Evolutionary conservation across 2,797 vertebrate species (phyloP), one percentile per base, ranked within the genome.

Genomic region (Eupleurogrammus muticus): DNA sequence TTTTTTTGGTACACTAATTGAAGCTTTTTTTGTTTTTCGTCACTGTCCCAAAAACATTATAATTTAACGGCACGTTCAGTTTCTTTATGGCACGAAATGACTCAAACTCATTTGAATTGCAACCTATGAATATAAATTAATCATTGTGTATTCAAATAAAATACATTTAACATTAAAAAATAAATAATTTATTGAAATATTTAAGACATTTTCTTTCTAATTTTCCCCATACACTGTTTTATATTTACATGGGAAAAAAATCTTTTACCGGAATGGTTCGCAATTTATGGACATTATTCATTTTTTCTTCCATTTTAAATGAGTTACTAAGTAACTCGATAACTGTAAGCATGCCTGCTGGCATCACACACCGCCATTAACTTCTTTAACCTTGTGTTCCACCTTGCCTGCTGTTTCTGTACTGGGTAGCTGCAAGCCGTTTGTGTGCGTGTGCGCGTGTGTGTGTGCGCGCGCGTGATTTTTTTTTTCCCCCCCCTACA

Each of bases 401-500:
- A n/a, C 9, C 8, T 38, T 47, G 12, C 19, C 40, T 44, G n/a
- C 44, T 44, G 9, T 9, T 28, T 58, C n/a, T 57, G 44, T n/a
- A 1, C 28, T 17, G 11, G 12, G 1, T 34, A 11, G 48, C 42
- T 49, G 5, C 20, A 48, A 8, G 6, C 11, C 9, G 16, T 48
- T 12, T 28, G 14, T 44, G 38, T 46, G 56, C 38, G 20, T 62
- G 59, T 38, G 16, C 12, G 17, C 11, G 56, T 42, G 17, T 49
- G 10, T 34, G 24, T 13, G 49, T 28, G 12, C 14, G 9, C n/a
- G 12, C 5, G 2, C 0, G 1, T 2, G 8, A 0, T 0, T 58
- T 24, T 70, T 23, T 77, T 52, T 71, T 40, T n/a, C n/a, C n/a
- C n/a, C n/a, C n/a, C n/a, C n/a, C n/a, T 36, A 38, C 54, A 34